These are phyloP conservation scores for Eurytoma adleriae DNA, from an alignment of 2,888 invertebrate species.

Conservation along the genomic window DNA sequence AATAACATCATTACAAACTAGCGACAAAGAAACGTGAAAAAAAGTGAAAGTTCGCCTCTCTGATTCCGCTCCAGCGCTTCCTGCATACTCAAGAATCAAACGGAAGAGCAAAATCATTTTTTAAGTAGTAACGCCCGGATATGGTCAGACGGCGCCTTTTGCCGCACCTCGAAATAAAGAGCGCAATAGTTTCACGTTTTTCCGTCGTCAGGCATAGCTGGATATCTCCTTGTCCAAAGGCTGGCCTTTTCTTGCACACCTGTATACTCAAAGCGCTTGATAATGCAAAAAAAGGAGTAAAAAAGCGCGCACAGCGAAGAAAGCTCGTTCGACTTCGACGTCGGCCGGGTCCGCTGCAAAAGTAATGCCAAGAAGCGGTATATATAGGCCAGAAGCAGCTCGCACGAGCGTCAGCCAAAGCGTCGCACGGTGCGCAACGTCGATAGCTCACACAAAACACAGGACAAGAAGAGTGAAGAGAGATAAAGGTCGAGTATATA, in stretches of 20 bases:
- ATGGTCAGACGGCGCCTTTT: neutral
- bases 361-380: too few species aligned
- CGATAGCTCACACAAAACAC: too few species aligned
- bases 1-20: neutral
- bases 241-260: neutral
- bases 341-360: too few species aligned
- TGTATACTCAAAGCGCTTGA: neutral
- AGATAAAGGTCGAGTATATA: too few species aligned
- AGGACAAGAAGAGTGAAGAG: too few species aligned
- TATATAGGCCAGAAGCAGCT: too few species aligned
- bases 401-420: too few species aligned
- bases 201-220: neutral
- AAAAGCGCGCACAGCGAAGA: neutral
- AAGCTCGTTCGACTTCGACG: neutral
- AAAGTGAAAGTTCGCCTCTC: neutral
- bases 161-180: neutral
- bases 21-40: neutral
- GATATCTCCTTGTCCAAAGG: neutral
- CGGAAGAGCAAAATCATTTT: neutral
- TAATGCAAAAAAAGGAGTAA: neutral
- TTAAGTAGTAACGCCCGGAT: conserved; percentile 13
- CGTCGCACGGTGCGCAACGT: too few species aligned
- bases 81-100: too few species aligned
- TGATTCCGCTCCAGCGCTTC: neutral
- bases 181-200: conserved; percentile 29